Evolutionary conservation across 2,797 vertebrate species (phyloP).

Genomic region (Enteromius treurensis): DNA sequence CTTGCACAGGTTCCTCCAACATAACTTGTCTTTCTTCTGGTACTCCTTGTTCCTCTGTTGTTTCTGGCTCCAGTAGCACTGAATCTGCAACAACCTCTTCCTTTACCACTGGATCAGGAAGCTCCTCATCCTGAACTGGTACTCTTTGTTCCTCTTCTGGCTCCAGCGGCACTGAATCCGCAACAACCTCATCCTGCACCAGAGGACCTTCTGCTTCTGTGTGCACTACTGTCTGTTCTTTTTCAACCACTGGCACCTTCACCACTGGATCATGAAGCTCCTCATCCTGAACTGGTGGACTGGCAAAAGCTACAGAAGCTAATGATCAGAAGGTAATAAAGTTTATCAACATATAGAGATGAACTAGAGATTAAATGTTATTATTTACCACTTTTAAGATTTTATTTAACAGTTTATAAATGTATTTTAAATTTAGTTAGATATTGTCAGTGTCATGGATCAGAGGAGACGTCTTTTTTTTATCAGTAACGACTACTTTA

Average conservation of each 20-base stretch:
- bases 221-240: background rate
- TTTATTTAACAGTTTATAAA: background rate
- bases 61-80: background rate
- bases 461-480: background rate
- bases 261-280: background rate
- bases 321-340: background rate
- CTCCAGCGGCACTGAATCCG: background rate
- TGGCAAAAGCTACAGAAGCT: conserved; percentile 13
- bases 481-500: background rate
- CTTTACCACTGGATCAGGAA: conserved; percentile 4
- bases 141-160: conserved; percentile 18
- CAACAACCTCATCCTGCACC: conserved; percentile 25
- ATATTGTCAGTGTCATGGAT: background rate
- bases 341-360: background rate
- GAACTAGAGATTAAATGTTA: background rate
- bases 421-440: background rate
- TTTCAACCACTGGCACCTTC: background rate
- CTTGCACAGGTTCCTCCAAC: conserved; percentile 10
- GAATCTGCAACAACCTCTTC: conserved; percentile 26
- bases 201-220: conserved; percentile 5
- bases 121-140: background rate
- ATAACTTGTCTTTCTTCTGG: background rate
- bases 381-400: background rate
- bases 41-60: conserved; percentile 30
- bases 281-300: conserved; percentile 48